Evolutionary conservation across 2,888 invertebrate genomes (phyloP), one percentile per base, ranked within the genome.

Genomic region (Steinernema scapterisci): DNA sequence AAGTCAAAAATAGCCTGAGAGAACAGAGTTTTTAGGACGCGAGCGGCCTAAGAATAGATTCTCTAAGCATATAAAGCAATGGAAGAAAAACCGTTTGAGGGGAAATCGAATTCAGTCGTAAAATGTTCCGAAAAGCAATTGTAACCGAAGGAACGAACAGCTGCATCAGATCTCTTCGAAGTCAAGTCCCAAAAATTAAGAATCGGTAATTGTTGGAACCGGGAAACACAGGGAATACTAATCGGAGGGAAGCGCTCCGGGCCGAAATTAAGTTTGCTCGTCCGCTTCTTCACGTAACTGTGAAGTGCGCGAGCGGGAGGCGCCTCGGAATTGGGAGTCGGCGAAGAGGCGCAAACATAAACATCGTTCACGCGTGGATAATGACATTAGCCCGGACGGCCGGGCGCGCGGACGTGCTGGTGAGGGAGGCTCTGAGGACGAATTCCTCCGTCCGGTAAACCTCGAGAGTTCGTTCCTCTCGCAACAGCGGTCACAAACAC

Each of bases 311-410:
- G 13, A 48, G 45, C 16, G 45, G 16, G 19, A 48, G 19, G 48
- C 19, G 48, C 16, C n/a, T 16, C n/a, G 63, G 16, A 63, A 63
- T 63, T 63, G 63, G 31, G 63, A 48, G 48, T 48, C 63, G 16
- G 38, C 63, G 63, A 54, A 63, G 63, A 31, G 63, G 27, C 48
- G 48, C 63, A 63, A 63, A 63, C 63, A 63, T 31, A 63, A 63
- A 63, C 63, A 63, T 31, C 63, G 63, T 23, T 52, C 63, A 27
- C 63, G 63, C 63, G 63, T 63, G 63, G 27, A 31, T 63, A 63
- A 63, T 31, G 25, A 27, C 63, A 63, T 63, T 63, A 63, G 63
- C 63, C 63, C 2, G n/a, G n/a, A n/a, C n/a, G n/a, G n/a, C n/a
- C n/a, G n/a, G n/a, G n/a, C n/a, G n/a, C n/a, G n/a, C n/a, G n/a